These are phyloP conservation scores for Cyphomyrus discorhynchus DNA, from an alignment of 2,113 vertebrate genomes.

Conservation along the genomic window DNA sequence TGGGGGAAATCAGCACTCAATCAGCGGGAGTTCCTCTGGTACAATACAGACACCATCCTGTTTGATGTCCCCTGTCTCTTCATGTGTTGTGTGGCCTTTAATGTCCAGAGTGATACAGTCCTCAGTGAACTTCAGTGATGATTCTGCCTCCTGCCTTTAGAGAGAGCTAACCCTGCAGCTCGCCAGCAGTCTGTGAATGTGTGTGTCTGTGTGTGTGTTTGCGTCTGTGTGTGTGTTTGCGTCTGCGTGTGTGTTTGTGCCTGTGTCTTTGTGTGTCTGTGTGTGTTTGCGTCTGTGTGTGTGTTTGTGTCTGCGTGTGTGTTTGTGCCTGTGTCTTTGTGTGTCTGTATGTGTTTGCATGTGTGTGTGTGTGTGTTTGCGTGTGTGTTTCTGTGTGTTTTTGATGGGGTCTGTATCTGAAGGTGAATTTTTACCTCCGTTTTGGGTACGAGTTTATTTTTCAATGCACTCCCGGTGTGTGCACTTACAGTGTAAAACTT, in stretches of 20 bases:
- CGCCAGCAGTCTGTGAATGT: slow-evolving; percentile 37
- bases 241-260: no score
- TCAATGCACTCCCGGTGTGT: background rate
- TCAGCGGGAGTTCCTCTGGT: slow-evolving; percentile 90
- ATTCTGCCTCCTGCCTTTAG: slow-evolving; percentile 79
- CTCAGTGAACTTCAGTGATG: slow-evolving; percentile 96
- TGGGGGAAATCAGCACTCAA: slow-evolving; percentile 83
- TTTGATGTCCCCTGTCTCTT: slow-evolving; percentile 97
- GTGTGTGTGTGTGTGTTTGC: no score
- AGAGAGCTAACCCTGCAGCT: slow-evolving; percentile 53
- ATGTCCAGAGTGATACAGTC: slow-evolving; percentile 97
- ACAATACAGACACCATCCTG: slow-evolving; percentile 85
- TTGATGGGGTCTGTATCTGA: background rate
- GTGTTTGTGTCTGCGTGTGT: accelerated
- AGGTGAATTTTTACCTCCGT: slow-evolving; percentile 51
- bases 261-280: no score
- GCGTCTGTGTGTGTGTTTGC: no score
- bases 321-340: no score
- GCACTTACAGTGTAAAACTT: no score
- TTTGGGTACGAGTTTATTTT: slow-evolving; percentile 39
- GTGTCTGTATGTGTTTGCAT: no score
- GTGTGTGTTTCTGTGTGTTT: background rate
- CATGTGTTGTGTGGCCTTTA: slow-evolving; percentile 92
- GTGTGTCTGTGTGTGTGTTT: background rate
- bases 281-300: no score